Evolutionary conservation across 2,888 invertebrate species (phyloP), one percentile per base, ranked within the genome.

Genomic region (Cylindroiulus punctatus): DNA sequence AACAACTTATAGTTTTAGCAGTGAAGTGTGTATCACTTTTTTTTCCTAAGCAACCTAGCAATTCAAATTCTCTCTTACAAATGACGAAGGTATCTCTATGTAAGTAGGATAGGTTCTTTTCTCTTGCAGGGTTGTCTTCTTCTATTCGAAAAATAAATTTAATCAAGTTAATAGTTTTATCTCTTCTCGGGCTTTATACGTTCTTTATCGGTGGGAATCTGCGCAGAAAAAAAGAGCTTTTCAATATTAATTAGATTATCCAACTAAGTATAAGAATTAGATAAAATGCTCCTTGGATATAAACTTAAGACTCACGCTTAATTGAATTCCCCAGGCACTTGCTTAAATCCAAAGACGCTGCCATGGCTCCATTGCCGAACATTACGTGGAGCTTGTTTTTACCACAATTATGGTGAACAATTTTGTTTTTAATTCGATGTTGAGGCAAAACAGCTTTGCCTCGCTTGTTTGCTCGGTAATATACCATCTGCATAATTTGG

Each of bases 1-100:
- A 83, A 83, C 83, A 44, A 42, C 83, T 83, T 83, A 83, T 83
- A 83, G 83, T 83, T 83, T 83, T 83, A 83, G 22, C 83, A 10
- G 26, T 19, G 83, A 30, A 81, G 36, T 32, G 30, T 19, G 19
- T 26, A 36, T 36, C 5, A 40, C 14, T 22, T 40, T 83, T 83
- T 40, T 26, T 83, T 8, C 32, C 12, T 83, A 22, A 1, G 26
- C 12, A 30, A 76, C 76, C 30, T n/a, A 19, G 52, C 52, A 4
- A n/a, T 52, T 65, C 26, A 76, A 14, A 17, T 76, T 76, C 26
- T 76, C 76, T 76, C 30, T 76, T 0, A 8, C 26, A 65, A 65
- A 26, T 26, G 65, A 5, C 26, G 17, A 17, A 4, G 52, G 22
- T 26, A n/a, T 12, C 26, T 76, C 14, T 57, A 22, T 57, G 7